A percentile compares a stretch with the other conserved stretches of the same genome.
These are phyloP conservation scores for Meleagris gallopavo DNA, from an alignment of 2,113 vertebrate species.

Conservation along the genomic window DNA sequence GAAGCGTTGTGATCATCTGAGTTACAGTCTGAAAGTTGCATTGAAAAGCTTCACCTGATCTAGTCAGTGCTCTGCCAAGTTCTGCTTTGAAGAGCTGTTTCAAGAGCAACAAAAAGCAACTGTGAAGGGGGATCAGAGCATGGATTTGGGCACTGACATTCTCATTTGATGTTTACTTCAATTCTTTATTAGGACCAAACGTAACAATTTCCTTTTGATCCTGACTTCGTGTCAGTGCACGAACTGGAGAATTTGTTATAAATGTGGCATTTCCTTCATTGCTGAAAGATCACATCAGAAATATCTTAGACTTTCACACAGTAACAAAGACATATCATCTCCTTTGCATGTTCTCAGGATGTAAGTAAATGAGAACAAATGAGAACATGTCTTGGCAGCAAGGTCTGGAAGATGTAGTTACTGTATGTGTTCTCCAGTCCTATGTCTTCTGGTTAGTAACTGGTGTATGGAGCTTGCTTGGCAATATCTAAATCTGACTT, in stretches of 20 bases:
- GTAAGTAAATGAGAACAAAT: not conserved
- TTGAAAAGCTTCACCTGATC: fast-evolving
- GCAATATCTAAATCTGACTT: not conserved
- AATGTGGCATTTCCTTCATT: fast-evolving
- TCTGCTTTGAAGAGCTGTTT: not conserved
- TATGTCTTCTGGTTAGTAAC: not conserved
- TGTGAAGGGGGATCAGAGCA: not conserved
- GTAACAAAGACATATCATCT: fast-evolving
- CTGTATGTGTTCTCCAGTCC: not conserved
- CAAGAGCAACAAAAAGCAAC: not conserved
- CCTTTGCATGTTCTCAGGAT: not conserved
- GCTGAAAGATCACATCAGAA: not conserved
- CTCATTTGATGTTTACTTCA: not conserved
- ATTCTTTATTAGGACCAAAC: not conserved
- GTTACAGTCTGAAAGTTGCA: fast-evolving
- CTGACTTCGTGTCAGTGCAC: not conserved
- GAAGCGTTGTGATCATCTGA: not conserved
- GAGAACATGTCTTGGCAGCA: not conserved
- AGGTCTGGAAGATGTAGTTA: not conserved
- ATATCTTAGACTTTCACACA: fast-evolving
- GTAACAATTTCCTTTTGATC: not conserved
- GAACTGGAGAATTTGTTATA: not conserved
- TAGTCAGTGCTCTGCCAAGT: not conserved
- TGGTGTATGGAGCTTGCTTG: not conserved
- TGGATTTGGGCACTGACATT: not conserved